Evolutionary conservation across 2,797 vertebrate species (phyloP).

Genomic region (Anomalospiza imberbis): DNA sequence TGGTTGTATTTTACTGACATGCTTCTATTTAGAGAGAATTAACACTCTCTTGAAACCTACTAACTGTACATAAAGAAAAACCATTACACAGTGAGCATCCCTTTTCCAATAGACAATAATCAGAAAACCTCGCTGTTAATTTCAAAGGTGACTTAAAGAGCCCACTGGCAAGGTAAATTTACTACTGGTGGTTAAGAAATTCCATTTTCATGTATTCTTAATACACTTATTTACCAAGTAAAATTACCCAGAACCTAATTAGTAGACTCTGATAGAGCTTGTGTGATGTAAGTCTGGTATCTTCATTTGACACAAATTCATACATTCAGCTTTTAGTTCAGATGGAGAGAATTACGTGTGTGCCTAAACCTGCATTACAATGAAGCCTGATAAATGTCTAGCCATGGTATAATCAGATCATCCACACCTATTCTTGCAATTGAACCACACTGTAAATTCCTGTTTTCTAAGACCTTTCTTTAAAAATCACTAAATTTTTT

Average conservation of each 20-base stretch:
- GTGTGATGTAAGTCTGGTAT: not conserved
- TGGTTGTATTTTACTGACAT: not conserved
- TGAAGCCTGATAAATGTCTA: not conserved
- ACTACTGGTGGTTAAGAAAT: not conserved
- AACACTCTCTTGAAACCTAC: not conserved
- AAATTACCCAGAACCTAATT: not conserved
- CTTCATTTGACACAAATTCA: not conserved
- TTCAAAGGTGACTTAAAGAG: not conserved
- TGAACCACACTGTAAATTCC: not conserved
- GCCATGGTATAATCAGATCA: not conserved
- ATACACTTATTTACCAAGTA: not conserved
- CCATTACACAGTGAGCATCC: not conserved
- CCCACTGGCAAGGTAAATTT: not conserved
- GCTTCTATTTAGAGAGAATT: not conserved
- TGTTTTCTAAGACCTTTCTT: not conserved
- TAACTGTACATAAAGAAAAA: not conserved
- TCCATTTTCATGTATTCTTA: not conserved
- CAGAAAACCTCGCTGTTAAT: not conserved
- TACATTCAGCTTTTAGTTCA: not conserved
- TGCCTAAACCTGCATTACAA: not conserved
- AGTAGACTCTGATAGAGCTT: not conserved
- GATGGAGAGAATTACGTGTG: not conserved
- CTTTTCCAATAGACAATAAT: not conserved
- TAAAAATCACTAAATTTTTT: not conserved
- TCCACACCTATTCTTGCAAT: not conserved